These are phyloP conservation scores for Drosophila atripex DNA, from an alignment of 2,888 invertebrate genomes.

Conservation along the genomic window DNA sequence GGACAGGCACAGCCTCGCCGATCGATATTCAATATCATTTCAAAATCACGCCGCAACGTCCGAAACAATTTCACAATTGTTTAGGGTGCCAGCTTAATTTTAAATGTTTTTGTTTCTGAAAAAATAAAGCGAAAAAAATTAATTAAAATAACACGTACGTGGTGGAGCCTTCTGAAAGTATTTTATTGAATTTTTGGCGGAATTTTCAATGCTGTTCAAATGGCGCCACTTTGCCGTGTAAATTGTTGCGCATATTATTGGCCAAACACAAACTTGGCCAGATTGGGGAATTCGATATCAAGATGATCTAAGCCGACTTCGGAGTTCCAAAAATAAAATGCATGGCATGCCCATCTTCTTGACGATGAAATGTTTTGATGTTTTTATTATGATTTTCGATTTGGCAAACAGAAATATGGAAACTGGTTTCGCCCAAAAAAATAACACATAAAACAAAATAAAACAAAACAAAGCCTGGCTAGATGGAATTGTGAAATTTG, in stretches of 20 bases:
- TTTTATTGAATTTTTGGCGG: conserved; percentile 38
- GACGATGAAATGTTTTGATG: conserved; percentile 22
- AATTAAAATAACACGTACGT: conserved; percentile 76
- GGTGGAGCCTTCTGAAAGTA: conserved; percentile 60
- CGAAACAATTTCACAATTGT: conserved; percentile 53
- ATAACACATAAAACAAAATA: too few relatives aligned
- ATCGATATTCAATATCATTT: conserved; percentile 63
- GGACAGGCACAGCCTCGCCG: conserved; percentile 55
- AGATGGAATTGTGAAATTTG: conserved; percentile 15
- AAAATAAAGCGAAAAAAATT: conserved; percentile 59
- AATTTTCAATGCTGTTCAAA: conserved; percentile 57
- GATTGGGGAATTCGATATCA: neutral
- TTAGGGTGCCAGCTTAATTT: conserved; percentile 32
- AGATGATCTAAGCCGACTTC: conserved; percentile 63
- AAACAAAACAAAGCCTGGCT: conserved; percentile 19
- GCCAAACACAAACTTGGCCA: conserved; percentile 20
- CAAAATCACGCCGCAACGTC: conserved; percentile 67
- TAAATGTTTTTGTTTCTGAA: conserved; percentile 50
- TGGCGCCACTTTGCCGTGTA: conserved; percentile 62
- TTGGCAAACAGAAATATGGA: conserved; percentile 36
- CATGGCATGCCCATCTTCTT: conserved; percentile 23
- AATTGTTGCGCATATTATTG: conserved; percentile 70
- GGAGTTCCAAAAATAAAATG: conserved; percentile 50
- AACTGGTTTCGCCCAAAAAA: conserved; percentile 32
- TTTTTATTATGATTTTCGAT: conserved; percentile 36